Conservation (phyloP, 2,888 invertebrate species). For the Sympetrum striolatum region DNA sequence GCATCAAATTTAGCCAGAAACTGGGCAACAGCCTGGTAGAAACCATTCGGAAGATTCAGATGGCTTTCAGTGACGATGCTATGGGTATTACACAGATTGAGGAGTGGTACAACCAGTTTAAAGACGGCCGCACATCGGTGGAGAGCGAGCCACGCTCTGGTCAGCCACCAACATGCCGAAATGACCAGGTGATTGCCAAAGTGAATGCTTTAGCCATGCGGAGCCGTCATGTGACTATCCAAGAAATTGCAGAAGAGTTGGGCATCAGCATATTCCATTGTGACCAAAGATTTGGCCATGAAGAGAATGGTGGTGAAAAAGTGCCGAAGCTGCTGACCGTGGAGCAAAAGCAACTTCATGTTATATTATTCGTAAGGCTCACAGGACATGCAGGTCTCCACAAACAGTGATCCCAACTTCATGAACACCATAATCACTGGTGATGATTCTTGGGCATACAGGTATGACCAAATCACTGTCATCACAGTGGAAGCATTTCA, state of each 20-base stretch:
- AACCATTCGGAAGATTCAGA: constrained; percentile 46
- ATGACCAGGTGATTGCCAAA: too few species aligned
- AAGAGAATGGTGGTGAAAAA: constrained; percentile 47
- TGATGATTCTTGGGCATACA: constrained; percentile 50
- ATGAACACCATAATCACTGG: constrained; percentile 45
- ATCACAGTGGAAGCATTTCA: constrained; percentile 22
- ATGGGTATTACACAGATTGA: constrained; percentile 50
- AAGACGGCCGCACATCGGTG: constrained; percentile 50
- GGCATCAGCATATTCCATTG: constrained; percentile 46
- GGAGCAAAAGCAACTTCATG: too few species aligned
- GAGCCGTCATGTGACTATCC: too few species aligned
- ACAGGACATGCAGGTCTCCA: too few species aligned
- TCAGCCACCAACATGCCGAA: constrained; percentile 34
- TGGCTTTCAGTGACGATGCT: constrained; percentile 47
- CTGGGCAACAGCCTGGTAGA: background rate
- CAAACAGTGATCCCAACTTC: constrained; percentile 45
- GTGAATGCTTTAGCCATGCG: too few species aligned
- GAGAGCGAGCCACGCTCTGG: constrained; percentile 50
- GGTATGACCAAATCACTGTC: constrained; percentile 47
- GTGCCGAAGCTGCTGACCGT: constrained; percentile 48
- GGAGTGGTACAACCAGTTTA: constrained; percentile 50
- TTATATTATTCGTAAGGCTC: too few species aligned
- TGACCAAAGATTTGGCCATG: constrained; percentile 48
- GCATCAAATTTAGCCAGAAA: too few species aligned
- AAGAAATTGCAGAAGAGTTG: background rate